A percentile compares a stretch with the other conserved stretches of the same genome.
phyloP scores from a whole-genome alignment of 2,888 invertebrate genomes.

The Operophtera brumata region DNA sequence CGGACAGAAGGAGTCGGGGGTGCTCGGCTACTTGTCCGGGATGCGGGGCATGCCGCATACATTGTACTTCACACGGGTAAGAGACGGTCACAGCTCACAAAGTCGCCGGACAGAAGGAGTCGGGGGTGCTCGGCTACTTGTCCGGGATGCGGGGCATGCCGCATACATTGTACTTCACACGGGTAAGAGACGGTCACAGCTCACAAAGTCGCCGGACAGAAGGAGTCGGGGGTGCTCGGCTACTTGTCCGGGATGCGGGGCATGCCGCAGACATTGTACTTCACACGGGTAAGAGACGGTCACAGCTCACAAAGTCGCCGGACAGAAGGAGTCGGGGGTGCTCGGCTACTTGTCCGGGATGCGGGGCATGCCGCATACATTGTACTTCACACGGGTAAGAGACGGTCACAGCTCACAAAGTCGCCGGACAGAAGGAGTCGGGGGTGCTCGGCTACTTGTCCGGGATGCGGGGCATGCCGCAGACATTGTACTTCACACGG shows the following conservation, averaged over 20 bases:
- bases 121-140: conserved; percentile 91
- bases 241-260: conserved; percentile 93
- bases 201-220: conserved; percentile 87
- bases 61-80: conserved; percentile 92
- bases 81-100: conserved; percentile 86
- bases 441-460: conserved; percentile 93
- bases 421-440: conserved; percentile 90
- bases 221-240: conserved; percentile 91
- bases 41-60: conserved; percentile 91
- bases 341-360: conserved; percentile 94
- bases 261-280: conserved; percentile 91
- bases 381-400: conserved; percentile 93
- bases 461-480: conserved; percentile 89
- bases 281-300: conserved; percentile 91
- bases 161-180: conserved; percentile 93
- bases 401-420: conserved; percentile 84
- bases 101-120: conserved; percentile 89
- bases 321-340: conserved; percentile 91
- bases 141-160: conserved; percentile 91
- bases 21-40: conserved; percentile 93
- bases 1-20: conserved; percentile 90
- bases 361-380: conserved; percentile 89
- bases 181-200: conserved; percentile 88
- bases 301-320: conserved; percentile 85
- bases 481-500: conserved; percentile 94